Percentiles rank a stretch among this genome's conserved stretches.
Conservation (phyloP, 2,888 invertebrate species). For the Patella depressa region DNA sequence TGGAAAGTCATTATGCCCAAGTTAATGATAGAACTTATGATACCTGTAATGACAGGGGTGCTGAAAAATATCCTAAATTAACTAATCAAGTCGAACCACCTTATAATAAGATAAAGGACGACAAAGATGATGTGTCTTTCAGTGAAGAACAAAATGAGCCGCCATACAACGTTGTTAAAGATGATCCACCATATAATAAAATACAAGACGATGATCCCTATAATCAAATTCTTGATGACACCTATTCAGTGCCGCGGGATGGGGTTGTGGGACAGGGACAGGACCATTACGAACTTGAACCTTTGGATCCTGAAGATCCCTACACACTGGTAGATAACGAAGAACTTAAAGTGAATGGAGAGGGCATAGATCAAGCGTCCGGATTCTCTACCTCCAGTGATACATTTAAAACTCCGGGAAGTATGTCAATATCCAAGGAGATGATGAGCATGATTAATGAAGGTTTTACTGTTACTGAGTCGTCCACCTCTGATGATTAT, state of each 20-base stretch:
- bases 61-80: slow-evolving; percentile 24
- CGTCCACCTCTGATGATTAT: slow-evolving; percentile 20
- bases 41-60: background rate
- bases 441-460: background rate
- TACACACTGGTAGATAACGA: slow-evolving; percentile 44
- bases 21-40: slow-evolving; percentile 21
- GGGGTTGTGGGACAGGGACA: background rate
- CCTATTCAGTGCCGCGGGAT: background rate
- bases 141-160: slow-evolving; percentile 21
- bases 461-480: slow-evolving; percentile 6
- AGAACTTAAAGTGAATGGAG: slow-evolving; percentile 35
- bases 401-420: background rate
- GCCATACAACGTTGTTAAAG: slow-evolving; percentile 38
- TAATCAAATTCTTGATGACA: slow-evolving; percentile 28
- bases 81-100: slow-evolving; percentile 28
- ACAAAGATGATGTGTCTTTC: slow-evolving; percentile 12
- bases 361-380: slow-evolving; percentile 37
- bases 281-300: background rate
- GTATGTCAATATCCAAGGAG: background rate
- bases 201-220: slow-evolving; percentile 37
- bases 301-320: slow-evolving; percentile 32
- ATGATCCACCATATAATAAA: slow-evolving; percentile 44
- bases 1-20: slow-evolving; percentile 23
- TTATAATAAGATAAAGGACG: slow-evolving; percentile 38
- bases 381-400: background rate